Evolutionary conservation across 2,888 invertebrate species (phyloP).

Genomic region (Thymelicus sylvestris): DNA sequence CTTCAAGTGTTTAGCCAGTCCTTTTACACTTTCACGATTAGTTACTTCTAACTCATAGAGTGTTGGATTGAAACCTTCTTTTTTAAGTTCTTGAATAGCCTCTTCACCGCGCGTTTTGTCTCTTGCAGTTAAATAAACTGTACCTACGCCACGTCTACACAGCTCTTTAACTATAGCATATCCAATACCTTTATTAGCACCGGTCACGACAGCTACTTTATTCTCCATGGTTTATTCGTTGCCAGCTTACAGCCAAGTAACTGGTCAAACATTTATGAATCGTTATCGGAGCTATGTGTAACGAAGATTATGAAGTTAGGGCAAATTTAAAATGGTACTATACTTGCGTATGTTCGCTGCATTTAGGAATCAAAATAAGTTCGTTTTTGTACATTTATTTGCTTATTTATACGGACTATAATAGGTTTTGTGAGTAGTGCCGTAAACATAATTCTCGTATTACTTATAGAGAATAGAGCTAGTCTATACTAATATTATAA

Average conservation of each 20-base stretch:
- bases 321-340: too few relatives aligned
- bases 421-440: too few relatives aligned
- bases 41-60: constrained; percentile 49
- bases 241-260: background rate
- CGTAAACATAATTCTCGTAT: too few relatives aligned
- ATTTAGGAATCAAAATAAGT: too few relatives aligned
- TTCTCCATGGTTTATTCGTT: constrained; percentile 38
- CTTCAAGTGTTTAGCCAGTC: constrained; percentile 47
- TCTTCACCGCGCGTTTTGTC: constrained; percentile 77
- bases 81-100: constrained; percentile 81
- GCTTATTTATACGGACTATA: too few relatives aligned
- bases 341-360: too few relatives aligned
- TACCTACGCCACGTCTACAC: constrained; percentile 84
- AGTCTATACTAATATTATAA: too few relatives aligned
- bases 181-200: constrained; percentile 87
- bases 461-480: too few relatives aligned
- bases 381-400: too few relatives aligned
- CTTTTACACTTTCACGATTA: constrained; percentile 44
- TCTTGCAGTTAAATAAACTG: constrained; percentile 87
- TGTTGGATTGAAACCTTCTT: constrained; percentile 67
- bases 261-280: background rate
- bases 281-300: background rate
- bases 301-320: background rate
- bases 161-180: constrained; percentile 85
- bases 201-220: constrained; percentile 78